These are phyloP conservation scores for Marisa cornuarietis DNA, from an alignment of 1,140 invertebrate species.

Conservation along the genomic window DNA sequence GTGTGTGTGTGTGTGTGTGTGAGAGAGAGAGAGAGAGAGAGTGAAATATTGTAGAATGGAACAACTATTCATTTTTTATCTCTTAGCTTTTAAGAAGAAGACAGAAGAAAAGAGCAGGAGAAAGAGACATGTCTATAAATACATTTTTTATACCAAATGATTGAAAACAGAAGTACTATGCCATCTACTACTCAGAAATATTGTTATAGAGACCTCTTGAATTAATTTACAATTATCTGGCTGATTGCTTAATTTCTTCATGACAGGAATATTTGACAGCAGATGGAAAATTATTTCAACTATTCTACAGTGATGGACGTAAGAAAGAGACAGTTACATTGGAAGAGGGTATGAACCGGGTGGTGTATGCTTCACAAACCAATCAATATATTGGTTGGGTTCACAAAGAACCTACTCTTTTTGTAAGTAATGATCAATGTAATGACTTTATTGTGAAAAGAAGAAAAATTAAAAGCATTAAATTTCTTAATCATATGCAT, in stretches of 20 bases:
- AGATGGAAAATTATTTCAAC: constrained; percentile 52
- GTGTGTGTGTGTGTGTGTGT: not conserved
- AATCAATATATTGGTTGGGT: constrained; percentile 60
- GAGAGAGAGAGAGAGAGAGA: too few relatives aligned
- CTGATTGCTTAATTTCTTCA: constrained; percentile 3
- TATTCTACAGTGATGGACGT: constrained; percentile 57
- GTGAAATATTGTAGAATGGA: not conserved
- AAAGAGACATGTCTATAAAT: not conserved
- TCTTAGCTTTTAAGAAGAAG: too few relatives aligned
- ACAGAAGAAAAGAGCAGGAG: not conserved
- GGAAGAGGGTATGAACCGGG: constrained; percentile 54
- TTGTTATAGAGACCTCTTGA: not conserved
- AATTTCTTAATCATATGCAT: too few relatives aligned
- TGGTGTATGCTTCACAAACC: constrained; percentile 49
- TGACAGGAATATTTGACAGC: constrained; percentile 60
- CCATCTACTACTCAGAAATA: not conserved
- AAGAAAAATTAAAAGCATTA: too few relatives aligned
- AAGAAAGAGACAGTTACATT: constrained; percentile 45
- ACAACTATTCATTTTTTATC: too few relatives aligned
- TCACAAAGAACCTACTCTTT: constrained; percentile 51
- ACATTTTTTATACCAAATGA: too few relatives aligned
- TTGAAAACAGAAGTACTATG: not conserved
- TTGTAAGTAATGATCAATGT: constrained; percentile 49
- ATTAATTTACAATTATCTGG: not conserved
- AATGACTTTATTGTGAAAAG: not conserved